Base-by-base conservation (phyloP, 2,113 vertebrate species). In the Carlito syrichta region DNA sequence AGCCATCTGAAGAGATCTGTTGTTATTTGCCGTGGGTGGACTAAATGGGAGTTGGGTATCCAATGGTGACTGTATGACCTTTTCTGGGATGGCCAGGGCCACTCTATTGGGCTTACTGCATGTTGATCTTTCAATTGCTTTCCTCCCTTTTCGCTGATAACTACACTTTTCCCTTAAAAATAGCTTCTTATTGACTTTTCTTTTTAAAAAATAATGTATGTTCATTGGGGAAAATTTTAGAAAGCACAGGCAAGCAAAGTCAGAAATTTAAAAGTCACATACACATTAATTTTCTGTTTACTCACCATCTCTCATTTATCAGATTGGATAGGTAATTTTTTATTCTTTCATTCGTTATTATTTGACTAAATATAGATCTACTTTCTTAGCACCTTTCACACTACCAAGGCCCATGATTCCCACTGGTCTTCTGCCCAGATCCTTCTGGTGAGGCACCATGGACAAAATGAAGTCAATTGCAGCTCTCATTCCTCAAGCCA, bases 111-210 rank as follows among this genome's bases (percentile, higher is more conserved):
- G 88, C 60, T 86, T 69, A 1, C 19, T 3, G n/a, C 16, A 10
- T 66, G 17, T 22, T 8, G 95, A 97, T 95, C 94, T 94, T 90
- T 76, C 79, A 84, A 86, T 95, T 30, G 76, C 58, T 48, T n/a
- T 60, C 40, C 69, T 86, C 92, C 54, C 86, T 94, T 97, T 95
- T 82, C 89, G 87, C 87, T 68, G 96, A 95, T 73, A 94, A 88
- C 69, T 81, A 66, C 94, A 56, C 74, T 95, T 17, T 17, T 38
- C 63, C 32, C 16, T 95, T 86, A 83, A 97, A 95, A 97, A 94
- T 86, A 85, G 88, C 63, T 48, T 52, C 35, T 17, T 12, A 78
- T 93, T 38, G 81, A 94, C 89, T 94, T 91, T 85, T 89, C 73
- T 38, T 66, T 60, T 60, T 88, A 32, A 74, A 76, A 58, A 6